Conservation (phyloP, 2,888 invertebrate species). For the Periphyllus acericola region DNA sequence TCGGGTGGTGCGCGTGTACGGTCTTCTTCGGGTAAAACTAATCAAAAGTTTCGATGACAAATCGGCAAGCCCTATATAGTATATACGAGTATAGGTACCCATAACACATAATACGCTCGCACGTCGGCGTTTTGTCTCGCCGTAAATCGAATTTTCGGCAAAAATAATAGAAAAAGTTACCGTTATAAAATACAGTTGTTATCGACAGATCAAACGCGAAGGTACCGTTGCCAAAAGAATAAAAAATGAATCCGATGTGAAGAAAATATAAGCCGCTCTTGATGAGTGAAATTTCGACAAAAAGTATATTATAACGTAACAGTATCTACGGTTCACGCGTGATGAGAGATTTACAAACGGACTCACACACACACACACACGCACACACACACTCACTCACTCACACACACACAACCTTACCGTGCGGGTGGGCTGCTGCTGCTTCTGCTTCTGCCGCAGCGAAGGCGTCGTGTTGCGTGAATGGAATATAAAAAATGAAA, state of each 20-base stretch:
- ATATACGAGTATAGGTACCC: too few species aligned
- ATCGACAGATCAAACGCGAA: background rate
- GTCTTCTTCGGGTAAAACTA: background rate
- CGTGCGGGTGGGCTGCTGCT: slow-evolving; percentile 2
- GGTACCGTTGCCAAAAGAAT: too few species aligned
- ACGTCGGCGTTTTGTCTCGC: too few species aligned
- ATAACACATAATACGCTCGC: background rate
- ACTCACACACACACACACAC: background rate
- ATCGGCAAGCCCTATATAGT: background rate
- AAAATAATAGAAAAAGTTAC: background rate
- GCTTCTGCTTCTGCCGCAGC: background rate
- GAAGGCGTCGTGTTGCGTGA: background rate
- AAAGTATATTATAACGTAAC: background rate
- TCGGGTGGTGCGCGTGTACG: background rate
- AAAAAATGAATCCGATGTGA: background rate
- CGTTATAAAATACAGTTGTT: too few species aligned
- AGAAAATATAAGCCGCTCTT: background rate
- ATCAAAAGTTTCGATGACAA: background rate
- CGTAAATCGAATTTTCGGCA: background rate
- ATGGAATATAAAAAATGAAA: background rate
- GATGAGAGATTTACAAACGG: background rate
- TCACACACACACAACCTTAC: slow-evolving; percentile 7
- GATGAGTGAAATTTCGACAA: background rate
- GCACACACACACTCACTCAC: background rate
- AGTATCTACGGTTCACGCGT: background rate